Evolutionary conservation across 2,113 vertebrate genomes (phyloP).

Genomic region (Labrus mixtus): DNA sequence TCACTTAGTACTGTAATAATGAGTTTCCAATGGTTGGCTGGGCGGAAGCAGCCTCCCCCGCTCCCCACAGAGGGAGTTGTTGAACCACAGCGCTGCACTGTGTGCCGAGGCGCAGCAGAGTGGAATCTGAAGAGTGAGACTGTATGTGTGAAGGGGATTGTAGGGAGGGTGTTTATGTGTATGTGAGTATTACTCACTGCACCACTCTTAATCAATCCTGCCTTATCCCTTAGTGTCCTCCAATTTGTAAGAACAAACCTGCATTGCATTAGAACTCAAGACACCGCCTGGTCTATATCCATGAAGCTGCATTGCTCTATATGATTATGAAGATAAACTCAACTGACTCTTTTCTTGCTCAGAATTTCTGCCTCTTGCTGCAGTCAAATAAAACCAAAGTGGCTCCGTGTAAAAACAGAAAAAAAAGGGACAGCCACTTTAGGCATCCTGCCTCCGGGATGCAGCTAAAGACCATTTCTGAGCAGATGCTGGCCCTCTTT

Average conservation of each 20-base stretch:
- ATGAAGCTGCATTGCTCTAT: conserved; percentile 28
- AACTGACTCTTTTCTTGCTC: not conserved
- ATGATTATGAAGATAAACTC: conserved; percentile 7
- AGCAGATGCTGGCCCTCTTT: conserved; percentile 30
- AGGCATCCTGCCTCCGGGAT: conserved; percentile 16
- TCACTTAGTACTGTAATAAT: conserved; percentile 83
- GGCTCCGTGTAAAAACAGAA: not conserved
- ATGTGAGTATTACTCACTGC: conserved; percentile 40
- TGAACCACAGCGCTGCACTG: conserved; percentile 54
- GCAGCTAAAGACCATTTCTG: conserved; percentile 27
- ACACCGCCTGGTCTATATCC: conserved; percentile 23
- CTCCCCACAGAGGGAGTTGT: conserved; percentile 73
- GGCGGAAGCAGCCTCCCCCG: conserved; percentile 57
- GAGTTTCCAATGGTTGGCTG: conserved; percentile 80
- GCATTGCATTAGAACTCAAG: conserved; percentile 56
- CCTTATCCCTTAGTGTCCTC: conserved; percentile 41
- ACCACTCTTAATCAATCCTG: conserved; percentile 62
- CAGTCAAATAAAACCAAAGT: conserved; percentile 43
- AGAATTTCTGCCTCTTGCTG: conserved; percentile 6
- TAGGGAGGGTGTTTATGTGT: conserved; percentile 32
- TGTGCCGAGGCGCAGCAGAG: conserved; percentile 50
- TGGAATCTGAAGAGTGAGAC: conserved; percentile 39
- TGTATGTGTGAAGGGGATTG: conserved; percentile 36
- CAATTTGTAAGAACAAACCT: conserved; percentile 64
- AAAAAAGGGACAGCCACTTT: conserved; percentile 22